Evolutionary conservation across 2,113 vertebrate species (phyloP).

Genomic region (Hystrix cristata): DNA sequence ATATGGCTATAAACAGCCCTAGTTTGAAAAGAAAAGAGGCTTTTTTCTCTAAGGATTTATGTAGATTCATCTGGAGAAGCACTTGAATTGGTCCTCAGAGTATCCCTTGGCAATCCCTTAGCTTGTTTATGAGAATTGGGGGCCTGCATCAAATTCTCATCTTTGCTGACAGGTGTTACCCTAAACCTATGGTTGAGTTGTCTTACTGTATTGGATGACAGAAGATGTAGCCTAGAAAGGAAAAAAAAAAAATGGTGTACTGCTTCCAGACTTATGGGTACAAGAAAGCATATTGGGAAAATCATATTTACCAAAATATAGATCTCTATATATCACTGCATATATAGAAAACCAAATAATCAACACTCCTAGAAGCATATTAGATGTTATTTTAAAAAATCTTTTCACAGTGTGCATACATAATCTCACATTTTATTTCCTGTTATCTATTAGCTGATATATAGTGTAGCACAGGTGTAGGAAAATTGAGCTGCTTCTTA

Average conservation of each 20-base stretch:
- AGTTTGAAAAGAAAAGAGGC: not conserved
- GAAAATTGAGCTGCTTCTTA: slow-evolving; percentile 6
- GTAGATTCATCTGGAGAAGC: not conserved
- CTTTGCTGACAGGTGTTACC: not conserved
- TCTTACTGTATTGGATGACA: not conserved
- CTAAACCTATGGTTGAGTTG: not conserved
- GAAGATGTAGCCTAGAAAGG: not conserved
- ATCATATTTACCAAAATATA: not conserved
- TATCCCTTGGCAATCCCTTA: not conserved
- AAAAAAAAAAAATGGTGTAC: not conserved
- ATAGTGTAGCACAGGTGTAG: not conserved
- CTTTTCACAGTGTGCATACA: not conserved
- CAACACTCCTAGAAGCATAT: not conserved
- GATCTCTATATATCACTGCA: not conserved
- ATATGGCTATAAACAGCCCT: not conserved
- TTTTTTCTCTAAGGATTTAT: not conserved
- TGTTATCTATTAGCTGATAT: not conserved
- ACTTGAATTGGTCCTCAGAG: not conserved
- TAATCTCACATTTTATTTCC: not conserved
- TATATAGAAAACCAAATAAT: not conserved
- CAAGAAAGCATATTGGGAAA: not conserved
- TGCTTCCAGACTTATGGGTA: not conserved
- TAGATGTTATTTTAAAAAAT: slow-evolving; percentile 40
- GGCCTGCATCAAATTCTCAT: not conserved
- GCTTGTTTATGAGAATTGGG: not conserved